Percentiles rank a stretch among this genome's conserved stretches.
Conservation (phyloP, 2,797 vertebrate species). For the Smutsia gigantea region DNA sequence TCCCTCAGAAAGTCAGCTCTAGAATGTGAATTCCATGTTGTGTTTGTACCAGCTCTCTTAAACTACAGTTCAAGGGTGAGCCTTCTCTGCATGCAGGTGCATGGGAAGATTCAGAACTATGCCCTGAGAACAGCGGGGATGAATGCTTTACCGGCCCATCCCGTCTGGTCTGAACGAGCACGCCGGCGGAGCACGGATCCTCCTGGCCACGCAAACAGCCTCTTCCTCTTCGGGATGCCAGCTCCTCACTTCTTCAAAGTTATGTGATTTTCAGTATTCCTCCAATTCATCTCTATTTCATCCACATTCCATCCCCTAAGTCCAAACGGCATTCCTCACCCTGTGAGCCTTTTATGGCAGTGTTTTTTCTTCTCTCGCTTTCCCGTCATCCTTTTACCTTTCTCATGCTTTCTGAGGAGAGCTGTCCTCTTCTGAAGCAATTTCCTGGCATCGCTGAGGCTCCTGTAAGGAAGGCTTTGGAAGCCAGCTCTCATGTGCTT, state of each 20-base stretch:
- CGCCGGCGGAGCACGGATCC: neutral
- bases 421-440: conserved; percentile 41
- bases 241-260: conserved; percentile 9
- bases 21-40: neutral
- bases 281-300: conserved; percentile 28
- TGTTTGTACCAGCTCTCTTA: neutral
- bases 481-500: conserved; percentile 32
- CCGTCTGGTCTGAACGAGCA: neutral
- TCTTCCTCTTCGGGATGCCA: neutral
- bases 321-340: conserved; percentile 47
- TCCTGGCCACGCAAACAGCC: conserved; percentile 5
- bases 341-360: conserved; percentile 30
- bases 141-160: neutral
- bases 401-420: neutral
- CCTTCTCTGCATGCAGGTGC: neutral
- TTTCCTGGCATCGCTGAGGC: neutral
- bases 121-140: neutral
- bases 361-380: conserved; percentile 36
- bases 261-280: neutral
- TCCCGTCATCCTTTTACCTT: conserved; percentile 49
- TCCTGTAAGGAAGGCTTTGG: conserved; percentile 51
- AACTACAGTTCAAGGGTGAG: neutral
- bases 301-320: neutral
- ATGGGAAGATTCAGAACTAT: neutral
- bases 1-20: neutral